phyloP scores from a whole-genome alignment of 2,113 vertebrate species.

The Myrmophylax atrothorax region DNA sequence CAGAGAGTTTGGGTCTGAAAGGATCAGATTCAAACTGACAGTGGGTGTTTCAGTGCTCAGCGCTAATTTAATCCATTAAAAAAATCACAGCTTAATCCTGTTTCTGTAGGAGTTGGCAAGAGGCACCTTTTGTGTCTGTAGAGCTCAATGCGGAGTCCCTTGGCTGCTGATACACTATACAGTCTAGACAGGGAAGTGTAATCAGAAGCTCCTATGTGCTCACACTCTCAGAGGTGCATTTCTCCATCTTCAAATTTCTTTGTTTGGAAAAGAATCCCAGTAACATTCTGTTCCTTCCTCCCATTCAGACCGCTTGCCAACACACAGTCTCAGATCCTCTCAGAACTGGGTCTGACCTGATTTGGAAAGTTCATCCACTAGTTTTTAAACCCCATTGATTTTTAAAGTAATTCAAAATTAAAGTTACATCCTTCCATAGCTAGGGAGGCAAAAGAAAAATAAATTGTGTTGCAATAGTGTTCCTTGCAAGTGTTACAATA shows the following conservation, averaged over 20 bases:
- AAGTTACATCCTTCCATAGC: background rate
- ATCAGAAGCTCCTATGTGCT: background rate
- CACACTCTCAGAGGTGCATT: background rate
- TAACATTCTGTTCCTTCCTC: background rate
- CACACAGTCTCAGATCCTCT: background rate
- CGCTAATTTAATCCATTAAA: background rate
- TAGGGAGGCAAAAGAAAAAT: background rate
- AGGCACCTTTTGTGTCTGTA: background rate
- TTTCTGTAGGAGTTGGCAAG: background rate
- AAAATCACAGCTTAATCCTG: background rate
- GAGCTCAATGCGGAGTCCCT: background rate
- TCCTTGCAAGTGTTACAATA: background rate
- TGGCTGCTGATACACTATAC: background rate
- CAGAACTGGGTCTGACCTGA: background rate
- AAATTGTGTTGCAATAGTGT: background rate
- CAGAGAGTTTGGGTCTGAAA: background rate
- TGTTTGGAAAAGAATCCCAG: background rate
- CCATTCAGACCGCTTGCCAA: background rate
- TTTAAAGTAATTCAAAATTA: background rate
- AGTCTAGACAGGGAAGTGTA: background rate
- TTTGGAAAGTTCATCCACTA: background rate
- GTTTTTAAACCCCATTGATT: background rate
- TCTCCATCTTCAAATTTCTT: background rate
- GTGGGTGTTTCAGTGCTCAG: background rate
- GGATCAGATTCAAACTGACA: background rate